A percentile compares a stretch with the other conserved stretches of the same genome.
Evolutionary conservation across 2,113 vertebrate genomes (phyloP).

Genomic region (Gallinago undulata): DNA sequence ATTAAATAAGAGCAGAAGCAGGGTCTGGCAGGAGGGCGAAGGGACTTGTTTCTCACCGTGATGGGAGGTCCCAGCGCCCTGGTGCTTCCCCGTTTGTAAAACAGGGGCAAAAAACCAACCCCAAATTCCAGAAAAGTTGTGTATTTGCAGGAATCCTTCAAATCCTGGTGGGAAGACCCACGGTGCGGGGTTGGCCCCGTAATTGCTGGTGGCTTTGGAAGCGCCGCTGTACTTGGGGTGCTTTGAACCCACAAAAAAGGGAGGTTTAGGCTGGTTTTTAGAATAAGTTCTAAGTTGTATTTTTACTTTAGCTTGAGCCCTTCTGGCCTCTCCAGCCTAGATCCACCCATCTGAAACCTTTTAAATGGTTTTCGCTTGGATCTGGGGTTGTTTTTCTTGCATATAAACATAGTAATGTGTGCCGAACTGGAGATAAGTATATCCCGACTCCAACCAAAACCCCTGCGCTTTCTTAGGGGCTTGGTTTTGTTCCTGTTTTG

Average conservation of each 20-base stretch:
- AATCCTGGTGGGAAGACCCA: not conserved
- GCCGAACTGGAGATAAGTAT: not conserved
- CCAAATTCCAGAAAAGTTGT: not conserved
- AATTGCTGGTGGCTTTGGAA: not conserved
- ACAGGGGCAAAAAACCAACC: not conserved
- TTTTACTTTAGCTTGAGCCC: not conserved
- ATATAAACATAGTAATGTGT: not conserved
- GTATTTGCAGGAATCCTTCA: too few species aligned
- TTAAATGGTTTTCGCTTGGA: not conserved
- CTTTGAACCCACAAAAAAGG: accelerated
- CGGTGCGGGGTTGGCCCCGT: accelerated
- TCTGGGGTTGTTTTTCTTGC: not conserved
- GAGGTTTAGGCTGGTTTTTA: not conserved
- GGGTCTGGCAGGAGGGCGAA: not conserved
- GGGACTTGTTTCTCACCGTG: accelerated
- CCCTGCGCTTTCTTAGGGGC: accelerated
- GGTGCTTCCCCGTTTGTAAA: not conserved
- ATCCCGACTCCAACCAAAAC: not conserved
- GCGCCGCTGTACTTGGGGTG: not conserved
- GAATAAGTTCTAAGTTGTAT: not conserved
- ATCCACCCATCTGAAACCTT: not conserved
- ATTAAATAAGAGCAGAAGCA: not conserved
- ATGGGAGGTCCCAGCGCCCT: accelerated
- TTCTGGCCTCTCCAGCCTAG: not conserved
- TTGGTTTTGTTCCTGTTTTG: not conserved